These are phyloP conservation scores for Poeciliopsis retropinna DNA, from an alignment of 2,113 vertebrate species.

Conservation along the genomic window DNA sequence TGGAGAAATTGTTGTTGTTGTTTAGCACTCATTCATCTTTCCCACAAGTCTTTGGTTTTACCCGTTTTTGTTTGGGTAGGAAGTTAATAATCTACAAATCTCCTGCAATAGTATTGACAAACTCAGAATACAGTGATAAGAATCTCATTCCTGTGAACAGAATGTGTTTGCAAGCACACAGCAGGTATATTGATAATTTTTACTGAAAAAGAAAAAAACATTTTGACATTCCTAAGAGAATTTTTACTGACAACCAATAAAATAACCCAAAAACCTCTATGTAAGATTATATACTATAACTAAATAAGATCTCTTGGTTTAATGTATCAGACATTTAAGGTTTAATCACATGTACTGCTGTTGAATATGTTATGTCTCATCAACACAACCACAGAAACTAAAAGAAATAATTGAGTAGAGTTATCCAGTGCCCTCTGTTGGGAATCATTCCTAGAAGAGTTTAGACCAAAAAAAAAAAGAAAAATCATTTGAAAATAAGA, in stretches of 20 bases:
- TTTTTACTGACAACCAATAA: constrained; percentile 50
- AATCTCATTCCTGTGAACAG: constrained; percentile 76
- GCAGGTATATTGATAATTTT: constrained; percentile 75
- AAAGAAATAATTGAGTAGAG: too few relatives aligned
- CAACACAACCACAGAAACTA: too few relatives aligned
- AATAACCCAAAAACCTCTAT: constrained; percentile 23
- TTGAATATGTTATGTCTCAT: background rate
- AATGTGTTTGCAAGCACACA: constrained; percentile 68
- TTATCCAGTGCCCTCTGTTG: too few relatives aligned
- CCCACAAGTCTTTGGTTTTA: constrained; percentile 38
- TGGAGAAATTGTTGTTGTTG: constrained; percentile 68
- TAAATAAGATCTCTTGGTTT: constrained; percentile 14
- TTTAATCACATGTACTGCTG: background rate
- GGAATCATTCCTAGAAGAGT: too few relatives aligned
- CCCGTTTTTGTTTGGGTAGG: constrained; percentile 60
- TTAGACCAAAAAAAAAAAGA: too few relatives aligned
- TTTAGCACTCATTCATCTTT: constrained; percentile 77
- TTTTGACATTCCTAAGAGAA: constrained; percentile 62
- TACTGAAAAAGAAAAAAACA: constrained; percentile 40
- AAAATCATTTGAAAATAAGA: too few relatives aligned
- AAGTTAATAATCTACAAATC: constrained; percentile 78
- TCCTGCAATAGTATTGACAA: constrained; percentile 76
- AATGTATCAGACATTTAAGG: background rate
- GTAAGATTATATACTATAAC: constrained; percentile 32
- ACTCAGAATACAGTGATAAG: constrained; percentile 78